Percentiles rank a stretch among this genome's conserved stretches.
These are phyloP conservation scores for Pleuronectes platessa DNA, from an alignment of 2,113 vertebrate genomes.

Conservation along the genomic window DNA sequence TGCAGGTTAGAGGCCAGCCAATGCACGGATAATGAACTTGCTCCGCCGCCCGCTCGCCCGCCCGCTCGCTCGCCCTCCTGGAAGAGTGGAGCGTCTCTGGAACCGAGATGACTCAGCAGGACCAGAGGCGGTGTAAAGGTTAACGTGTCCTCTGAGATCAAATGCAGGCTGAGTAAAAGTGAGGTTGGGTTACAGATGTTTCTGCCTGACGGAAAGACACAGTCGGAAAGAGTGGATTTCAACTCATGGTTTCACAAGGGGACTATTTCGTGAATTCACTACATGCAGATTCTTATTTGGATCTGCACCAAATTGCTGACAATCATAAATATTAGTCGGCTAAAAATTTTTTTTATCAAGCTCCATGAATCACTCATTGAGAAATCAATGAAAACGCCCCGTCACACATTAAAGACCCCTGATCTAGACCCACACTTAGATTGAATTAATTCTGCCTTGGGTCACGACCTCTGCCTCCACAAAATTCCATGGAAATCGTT, in stretches of 20 bases:
- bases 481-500: no score
- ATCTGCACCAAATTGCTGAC: not conserved
- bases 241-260: no score
- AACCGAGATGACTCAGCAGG: conserved; percentile 43
- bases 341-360: no score
- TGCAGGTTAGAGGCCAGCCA: conserved; percentile 44
- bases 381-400: no score
- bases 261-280: no score
- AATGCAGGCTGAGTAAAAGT: conserved; percentile 24
- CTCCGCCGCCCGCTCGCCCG: conserved; percentile 23
- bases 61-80: conserved; percentile 27
- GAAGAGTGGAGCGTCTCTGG: conserved; percentile 35
- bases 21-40: conserved; percentile 41
- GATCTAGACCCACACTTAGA: no score
- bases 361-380: no score
- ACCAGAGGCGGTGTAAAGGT: conserved; percentile 37
- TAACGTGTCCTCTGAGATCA: conserved; percentile 42
- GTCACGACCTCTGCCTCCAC: no score
- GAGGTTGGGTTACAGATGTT: conserved; percentile 31
- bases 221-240: not conserved
- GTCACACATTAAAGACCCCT: no score
- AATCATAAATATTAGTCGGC: no score
- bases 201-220: conserved; percentile 23
- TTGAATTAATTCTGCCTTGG: no score
- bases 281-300: not conserved